Conservation (phyloP, 2,888 invertebrate species). For the Drosophila borealis region DNA sequence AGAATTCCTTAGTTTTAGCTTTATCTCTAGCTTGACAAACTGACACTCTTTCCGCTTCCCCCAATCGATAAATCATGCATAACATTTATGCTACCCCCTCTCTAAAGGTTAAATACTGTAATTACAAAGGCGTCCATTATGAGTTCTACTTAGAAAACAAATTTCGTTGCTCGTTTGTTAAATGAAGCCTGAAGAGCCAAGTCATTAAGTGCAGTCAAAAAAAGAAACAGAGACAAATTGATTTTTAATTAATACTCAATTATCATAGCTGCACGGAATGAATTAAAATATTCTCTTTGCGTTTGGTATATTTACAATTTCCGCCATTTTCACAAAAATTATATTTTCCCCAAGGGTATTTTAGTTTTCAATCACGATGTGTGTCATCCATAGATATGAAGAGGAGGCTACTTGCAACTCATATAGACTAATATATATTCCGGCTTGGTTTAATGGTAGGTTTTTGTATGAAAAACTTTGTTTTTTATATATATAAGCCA, state of each 20-base stretch:
- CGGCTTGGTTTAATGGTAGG: no score
- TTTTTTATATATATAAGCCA: no score
- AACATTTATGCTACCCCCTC: conserved; percentile 18
- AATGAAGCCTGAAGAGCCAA: conserved; percentile 36
- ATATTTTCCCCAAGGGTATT: no score
- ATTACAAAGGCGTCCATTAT: conserved; percentile 35
- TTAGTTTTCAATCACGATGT: background rate
- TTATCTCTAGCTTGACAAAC: background rate
- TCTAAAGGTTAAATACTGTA: conserved; percentile 15
- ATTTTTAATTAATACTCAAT: conserved; percentile 41
- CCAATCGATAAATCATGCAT: conserved; percentile 57
- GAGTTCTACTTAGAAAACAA: conserved; percentile 1
- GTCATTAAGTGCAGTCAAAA: conserved; percentile 36
- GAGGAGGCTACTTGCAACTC: no score
- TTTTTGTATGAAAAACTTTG: no score
- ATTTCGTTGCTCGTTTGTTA: conserved; percentile 35
- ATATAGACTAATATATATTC: no score
- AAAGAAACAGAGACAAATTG: conserved; percentile 22
- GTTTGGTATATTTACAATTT: conserved; percentile 2
- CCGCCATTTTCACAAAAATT: background rate
- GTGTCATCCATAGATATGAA: background rate
- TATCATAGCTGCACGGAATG: conserved; percentile 8
- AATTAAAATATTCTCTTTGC: conserved; percentile 20
- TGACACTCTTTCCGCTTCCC: background rate
- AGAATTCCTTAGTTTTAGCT: background rate